These are phyloP conservation scores for Apostichopus parvimensis DNA, from an alignment of 35 echinoderm and acorn worm genomes.

Conservation along the genomic window DNA sequence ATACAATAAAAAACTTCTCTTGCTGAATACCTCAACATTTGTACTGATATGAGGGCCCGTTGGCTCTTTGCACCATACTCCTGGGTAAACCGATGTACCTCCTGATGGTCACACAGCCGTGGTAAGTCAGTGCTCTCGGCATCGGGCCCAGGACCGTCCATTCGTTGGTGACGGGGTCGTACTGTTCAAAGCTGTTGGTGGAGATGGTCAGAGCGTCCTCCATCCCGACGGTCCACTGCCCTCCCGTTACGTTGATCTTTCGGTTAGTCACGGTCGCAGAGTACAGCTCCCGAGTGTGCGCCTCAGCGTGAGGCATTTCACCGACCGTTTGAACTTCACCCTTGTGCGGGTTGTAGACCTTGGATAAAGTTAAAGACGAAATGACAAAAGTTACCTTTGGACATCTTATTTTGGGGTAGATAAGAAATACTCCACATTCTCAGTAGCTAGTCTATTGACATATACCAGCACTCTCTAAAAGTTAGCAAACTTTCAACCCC, in stretches of 20 bases:
- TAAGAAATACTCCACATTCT: no score
- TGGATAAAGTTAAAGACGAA: neutral
- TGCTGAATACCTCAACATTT: slow-evolving; percentile 18
- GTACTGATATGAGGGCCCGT: slow-evolving; percentile 41
- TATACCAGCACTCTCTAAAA: no score
- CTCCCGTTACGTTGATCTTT: slow-evolving; percentile 93
- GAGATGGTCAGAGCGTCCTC: slow-evolving; percentile 93
- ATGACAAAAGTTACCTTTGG: neutral
- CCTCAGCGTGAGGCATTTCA: slow-evolving; percentile 94
- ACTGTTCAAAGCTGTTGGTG: slow-evolving; percentile 97
- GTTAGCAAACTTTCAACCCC: no score
- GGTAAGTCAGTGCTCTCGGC: slow-evolving; percentile 85
- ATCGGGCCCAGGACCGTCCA: slow-evolving; percentile 94
- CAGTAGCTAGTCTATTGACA: no score
- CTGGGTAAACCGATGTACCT: slow-evolving; percentile 90
- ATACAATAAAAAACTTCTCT: no score
- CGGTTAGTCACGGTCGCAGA: slow-evolving; percentile 90
- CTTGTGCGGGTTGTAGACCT: slow-evolving; percentile 93
- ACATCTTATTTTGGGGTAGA: no score
- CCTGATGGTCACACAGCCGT: slow-evolving; percentile 95
- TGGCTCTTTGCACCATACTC: slow-evolving; percentile 30
- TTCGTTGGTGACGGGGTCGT: slow-evolving; percentile 89
- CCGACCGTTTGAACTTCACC: slow-evolving; percentile 73
- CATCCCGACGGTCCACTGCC: slow-evolving; percentile 89
- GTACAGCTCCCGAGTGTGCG: slow-evolving; percentile 90